Conservation (phyloP, 2,113 vertebrate genomes). For the Bufo gargarizans region DNA sequence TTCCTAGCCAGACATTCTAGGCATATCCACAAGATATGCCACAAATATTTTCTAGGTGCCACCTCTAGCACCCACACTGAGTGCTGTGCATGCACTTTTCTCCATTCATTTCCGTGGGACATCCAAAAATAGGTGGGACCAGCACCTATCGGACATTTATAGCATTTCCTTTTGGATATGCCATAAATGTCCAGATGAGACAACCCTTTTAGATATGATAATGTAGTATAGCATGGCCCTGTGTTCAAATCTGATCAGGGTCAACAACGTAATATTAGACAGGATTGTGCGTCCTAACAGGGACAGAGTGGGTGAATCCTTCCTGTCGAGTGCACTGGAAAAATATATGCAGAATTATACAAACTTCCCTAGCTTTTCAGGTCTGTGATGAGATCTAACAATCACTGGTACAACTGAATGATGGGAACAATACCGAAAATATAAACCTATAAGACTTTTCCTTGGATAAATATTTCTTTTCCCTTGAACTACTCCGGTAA, state of each 20-base stretch:
- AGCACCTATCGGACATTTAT: too few species aligned
- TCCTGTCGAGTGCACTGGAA: neutral
- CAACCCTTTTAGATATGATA: too few species aligned
- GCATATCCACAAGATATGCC: too few species aligned
- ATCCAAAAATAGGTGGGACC: too few species aligned
- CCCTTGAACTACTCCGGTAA: constrained; percentile 12
- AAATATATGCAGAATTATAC: neutral
- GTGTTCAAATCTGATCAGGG: neutral
- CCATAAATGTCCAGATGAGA: too few species aligned
- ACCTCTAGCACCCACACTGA: too few species aligned
- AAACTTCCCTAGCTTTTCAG: neutral
- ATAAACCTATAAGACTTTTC: neutral
- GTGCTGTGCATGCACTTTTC: too few species aligned
- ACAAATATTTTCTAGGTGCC: too few species aligned
- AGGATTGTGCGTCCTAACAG: neutral
- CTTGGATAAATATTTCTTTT: neutral
- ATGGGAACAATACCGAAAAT: neutral
- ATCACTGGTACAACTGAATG: constrained; percentile 6
- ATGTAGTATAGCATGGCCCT: neutral
- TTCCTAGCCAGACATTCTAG: too few species aligned
- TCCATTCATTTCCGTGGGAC: too few species aligned
- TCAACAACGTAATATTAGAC: neutral
- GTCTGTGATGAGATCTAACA: neutral
- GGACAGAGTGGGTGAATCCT: neutral
- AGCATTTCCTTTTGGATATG: too few species aligned